Evolutionary conservation across 1,140 invertebrate species (phyloP), one percentile per base, ranked within the genome.

Genomic region (Aphaenogaster ashmeadi): DNA sequence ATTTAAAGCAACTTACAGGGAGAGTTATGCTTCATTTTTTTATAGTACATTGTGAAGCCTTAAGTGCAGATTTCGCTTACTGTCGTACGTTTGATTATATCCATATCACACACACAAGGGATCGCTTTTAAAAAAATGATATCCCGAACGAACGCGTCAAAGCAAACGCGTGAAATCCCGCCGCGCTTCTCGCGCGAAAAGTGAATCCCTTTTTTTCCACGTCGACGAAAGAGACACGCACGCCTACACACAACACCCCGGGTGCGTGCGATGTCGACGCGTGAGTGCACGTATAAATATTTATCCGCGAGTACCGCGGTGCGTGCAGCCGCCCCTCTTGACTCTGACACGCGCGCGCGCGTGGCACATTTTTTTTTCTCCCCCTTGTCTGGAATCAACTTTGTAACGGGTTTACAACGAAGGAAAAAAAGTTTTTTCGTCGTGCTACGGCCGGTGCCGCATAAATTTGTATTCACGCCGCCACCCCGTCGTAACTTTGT

Each of bases 251-350:
- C 41, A 47, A 47, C n/a, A 69, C 5, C 33, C 38, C 41, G n/a
- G 33, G 72, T 71, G 86, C 86, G 58, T 67, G 67, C 67, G 36
- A 88, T 67, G 87, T 52, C 54, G 54, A 81, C 41, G n/a, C 62
- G 75, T 54, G 86, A 89, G 87, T 88, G 87, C 80, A 58, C 66
- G 67, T 86, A 88, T 89, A 89, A 89, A 89, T 89, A 88, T 89
- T 89, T 89, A 89, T 88, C 52, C 80, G 54, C 54, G 66, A 64
- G 7, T 66, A 66, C 38, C 66, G 13, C 58, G 58, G 58, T 89
- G 75, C 87, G 87, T 87, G 78, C 60, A 67, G 75, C 27, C 72
- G 38, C 33, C 58, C n/a, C 52, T 44, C 58, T 72, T 33, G 41
- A 44, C 66, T 87, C 58, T 56, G 66, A 60, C 50, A 64, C 80